Evolutionary conservation across 2,888 invertebrate genomes (phyloP), one percentile per base, ranked within the genome.

Genomic region (Copidosoma aretas): DNA sequence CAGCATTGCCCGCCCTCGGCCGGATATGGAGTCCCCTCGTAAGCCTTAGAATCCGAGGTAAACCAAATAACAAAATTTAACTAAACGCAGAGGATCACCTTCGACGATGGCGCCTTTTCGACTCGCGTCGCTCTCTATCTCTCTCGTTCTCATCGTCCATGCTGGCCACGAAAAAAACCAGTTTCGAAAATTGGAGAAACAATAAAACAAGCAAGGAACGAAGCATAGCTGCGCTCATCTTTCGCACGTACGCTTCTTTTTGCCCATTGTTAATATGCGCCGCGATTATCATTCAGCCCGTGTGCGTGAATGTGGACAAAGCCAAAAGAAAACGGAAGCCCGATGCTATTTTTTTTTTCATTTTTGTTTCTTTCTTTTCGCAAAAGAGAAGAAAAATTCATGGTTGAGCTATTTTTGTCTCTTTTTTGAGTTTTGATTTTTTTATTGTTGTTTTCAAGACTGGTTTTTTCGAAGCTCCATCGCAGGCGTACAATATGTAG

Each of bases 41-140:
- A 49, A 43, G 61, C 67, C 58, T 62, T 57, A 32, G 21, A 64
- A 60, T 61, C 81, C 78, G 80, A 82, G 79, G 80, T 81, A 81
- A 83, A 82, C 81, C 79, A 83, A 81, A 82, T 83, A 83, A 83
- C 83, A 83, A 82, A 82, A 82, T 82, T 46, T 82, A 83, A 83
- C 82, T 83, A 83, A 81, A 81, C 80, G 82, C 80, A 76, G 75
- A 76, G 75, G 78, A 80, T 78, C 77, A 76, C 74, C 71, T 75
- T 73, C 75, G 76, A 77, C 77, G 74, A 71, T 71, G 74, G 76
- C 8, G 14, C 12, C 17, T 46, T 46, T 46, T 46, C 43, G 14
- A 74, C 74, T 75, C 71, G 75, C 10, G 2, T 14, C 32, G 19
- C 21, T 25, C 32, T 61, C 66, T 62, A 64, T 58, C 60, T 46